These are phyloP conservation scores for Dysmachus trigonus DNA, from an alignment of 2,888 invertebrate species.

Conservation along the genomic window DNA sequence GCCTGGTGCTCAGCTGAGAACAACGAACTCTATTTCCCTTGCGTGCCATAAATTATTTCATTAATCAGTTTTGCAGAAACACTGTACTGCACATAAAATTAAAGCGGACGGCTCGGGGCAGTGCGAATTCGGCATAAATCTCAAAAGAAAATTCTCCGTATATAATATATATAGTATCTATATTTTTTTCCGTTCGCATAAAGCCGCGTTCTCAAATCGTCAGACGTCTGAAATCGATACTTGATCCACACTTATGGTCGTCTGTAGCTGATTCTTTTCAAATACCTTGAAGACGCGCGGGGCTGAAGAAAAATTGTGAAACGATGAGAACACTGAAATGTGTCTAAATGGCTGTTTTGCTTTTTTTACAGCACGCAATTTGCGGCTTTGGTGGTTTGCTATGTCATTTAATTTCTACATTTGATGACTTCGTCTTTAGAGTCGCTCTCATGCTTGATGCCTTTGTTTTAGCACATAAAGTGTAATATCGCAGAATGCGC, in stretches of 20 bases:
- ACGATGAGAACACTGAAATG: slow-evolving; percentile 19
- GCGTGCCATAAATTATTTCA: background rate
- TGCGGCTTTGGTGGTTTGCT: slow-evolving; percentile 31
- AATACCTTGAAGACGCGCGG: background rate
- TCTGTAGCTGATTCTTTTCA: background rate
- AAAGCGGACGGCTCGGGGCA: background rate
- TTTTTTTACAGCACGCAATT: background rate
- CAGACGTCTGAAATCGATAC: background rate
- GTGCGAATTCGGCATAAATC: background rate
- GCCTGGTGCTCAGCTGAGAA: background rate
- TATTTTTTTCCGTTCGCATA: background rate
- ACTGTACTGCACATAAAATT: background rate
- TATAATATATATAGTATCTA: no score
- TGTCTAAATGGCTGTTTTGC: background rate
- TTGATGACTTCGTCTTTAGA: slow-evolving; percentile 11
- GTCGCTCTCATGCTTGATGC: background rate
- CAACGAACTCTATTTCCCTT: background rate
- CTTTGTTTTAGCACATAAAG: background rate
- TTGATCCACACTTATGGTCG: background rate
- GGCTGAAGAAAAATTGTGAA: background rate
- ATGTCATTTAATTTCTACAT: slow-evolving; percentile 25
- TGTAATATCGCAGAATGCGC: background rate
- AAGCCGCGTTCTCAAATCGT: background rate
- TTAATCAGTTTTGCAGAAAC: background rate
- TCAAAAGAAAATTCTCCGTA: background rate